Evolutionary conservation across 92 coral and sea anemone species (phyloP), one percentile per base, ranked within the genome.

Genomic region (Epizoanthus ramosus): DNA sequence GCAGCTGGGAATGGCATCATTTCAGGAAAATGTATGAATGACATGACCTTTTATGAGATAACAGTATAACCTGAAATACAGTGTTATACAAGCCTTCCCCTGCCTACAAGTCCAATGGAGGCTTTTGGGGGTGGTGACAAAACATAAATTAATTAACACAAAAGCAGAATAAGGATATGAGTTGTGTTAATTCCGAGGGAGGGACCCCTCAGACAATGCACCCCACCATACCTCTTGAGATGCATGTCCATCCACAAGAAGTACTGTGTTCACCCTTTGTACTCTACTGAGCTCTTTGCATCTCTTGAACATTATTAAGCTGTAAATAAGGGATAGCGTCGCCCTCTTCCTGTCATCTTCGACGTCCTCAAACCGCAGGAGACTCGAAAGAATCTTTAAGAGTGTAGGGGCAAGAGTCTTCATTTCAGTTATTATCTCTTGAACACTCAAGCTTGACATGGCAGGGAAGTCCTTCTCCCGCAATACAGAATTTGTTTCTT

Each of bases 211-310:
- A n/a, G n/a, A n/a, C n/a, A n/a, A n/a, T n/a, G n/a, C n/a, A n/a
- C n/a, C n/a, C n/a, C n/a, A n/a, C n/a, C n/a, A 21, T 58, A 58
- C 86, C 89, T 73, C 85, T 68, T 72, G 39, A 83, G 67, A 52
- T 28, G 86, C 89, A 58, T 45, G 22, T 17, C 89, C 80, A 22
- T 86, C 89, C 10, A 53, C 50, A 66, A 86, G 85, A 16, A 80
- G 64, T 56, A 86, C 71, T 53, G 89, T 86, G 79, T 71, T 86
- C 35, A 86, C 63, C 57, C 89, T 57, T 76, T 86, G 89, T 19
- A 86, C 25, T n/a, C 35, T 57, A 52, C 85, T 86, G 74, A 86
- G 28, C 76, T 86, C 86, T 28, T 86, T 75, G 25, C 82, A 80
- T 60, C 89, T 72, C 71, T 39, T 80, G 21, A 86, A 86, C 85